These are phyloP conservation scores for Aspidapion aeneum DNA, from an alignment of 2,888 invertebrate genomes.

Conservation along the genomic window DNA sequence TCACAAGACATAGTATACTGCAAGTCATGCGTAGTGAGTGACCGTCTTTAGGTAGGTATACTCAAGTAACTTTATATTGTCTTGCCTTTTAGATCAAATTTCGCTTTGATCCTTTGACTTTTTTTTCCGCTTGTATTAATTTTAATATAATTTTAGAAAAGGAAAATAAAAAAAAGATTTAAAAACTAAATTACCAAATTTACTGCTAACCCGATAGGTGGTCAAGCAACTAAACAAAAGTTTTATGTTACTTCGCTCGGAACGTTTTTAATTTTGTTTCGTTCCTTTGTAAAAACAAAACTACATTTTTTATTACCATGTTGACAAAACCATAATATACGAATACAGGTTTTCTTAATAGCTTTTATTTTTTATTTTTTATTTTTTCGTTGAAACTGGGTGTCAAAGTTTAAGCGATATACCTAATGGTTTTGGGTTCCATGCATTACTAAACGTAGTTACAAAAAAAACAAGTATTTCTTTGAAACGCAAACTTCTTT, in stretches of 20 bases:
- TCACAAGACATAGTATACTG: too few relatives aligned
- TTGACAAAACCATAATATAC: background rate
- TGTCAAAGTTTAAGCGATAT: background rate
- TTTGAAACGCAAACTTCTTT: too few relatives aligned
- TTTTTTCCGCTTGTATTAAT: too few relatives aligned
- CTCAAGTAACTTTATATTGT: too few relatives aligned
- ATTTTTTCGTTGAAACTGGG: background rate
- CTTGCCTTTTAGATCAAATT: too few relatives aligned
- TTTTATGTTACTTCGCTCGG: background rate
- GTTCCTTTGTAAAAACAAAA: background rate
- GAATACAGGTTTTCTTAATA: background rate
- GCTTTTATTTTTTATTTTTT: too few relatives aligned
- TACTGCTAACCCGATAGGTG: background rate
- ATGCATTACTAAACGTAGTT: background rate
- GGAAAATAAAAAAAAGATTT: background rate
- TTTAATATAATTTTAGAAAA: too few relatives aligned
- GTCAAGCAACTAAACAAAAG: background rate
- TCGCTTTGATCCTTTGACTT: too few relatives aligned
- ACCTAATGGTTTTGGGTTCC: background rate
- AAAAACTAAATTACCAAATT: background rate
- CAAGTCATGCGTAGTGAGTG: too few relatives aligned
- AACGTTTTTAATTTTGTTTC: background rate
- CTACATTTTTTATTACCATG: background rate
- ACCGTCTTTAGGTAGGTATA: too few relatives aligned
- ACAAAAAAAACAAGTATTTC: too few relatives aligned